Evolutionary conservation across 2,888 invertebrate species (phyloP), one percentile per base, ranked within the genome.

Genomic region (Sturmia bella): DNA sequence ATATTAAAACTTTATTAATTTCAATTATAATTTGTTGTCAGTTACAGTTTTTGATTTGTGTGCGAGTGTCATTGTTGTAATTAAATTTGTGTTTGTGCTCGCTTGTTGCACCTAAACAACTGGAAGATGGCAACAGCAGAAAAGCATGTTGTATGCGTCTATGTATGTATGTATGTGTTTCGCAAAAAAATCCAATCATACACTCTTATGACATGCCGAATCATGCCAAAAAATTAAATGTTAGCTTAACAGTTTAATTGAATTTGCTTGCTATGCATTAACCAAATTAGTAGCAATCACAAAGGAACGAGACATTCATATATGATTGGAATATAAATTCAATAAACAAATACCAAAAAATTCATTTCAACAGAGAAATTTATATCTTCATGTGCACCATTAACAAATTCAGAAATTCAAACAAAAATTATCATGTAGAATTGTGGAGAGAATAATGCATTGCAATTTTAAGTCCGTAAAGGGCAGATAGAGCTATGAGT

Each of bases 1-100:
- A 24, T 15, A 59, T 59, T 59, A 45, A 57, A 72, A 50, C 59
- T 72, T 50, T 61, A 72, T 72, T 61, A 72, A 59, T 50, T 24
- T 70, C 70, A 70, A 70, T 70, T 70, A 59, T 59, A 59, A 59
- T 50, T 59, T 72, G 45, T 37, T 59, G 50, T 72, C 59, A 59
- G 70, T 50, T 59, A 59, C 39, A 72, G 39, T 69, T 48, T 48
- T 4, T 19, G 59, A 50, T 48, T 11, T 57, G 45, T n/a, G 37
- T 37, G 2, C 0, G 11, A 48, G 69, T 9, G 39, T 12, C 32
- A 54, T 54, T 54, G 41, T 32, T 68, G 54, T 43, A 68, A 54
- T 68, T 54, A 52, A 41, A 52, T 43, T 17, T 41, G 2, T 17
- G 17, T 27, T 19, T 15, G 24, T 32, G 27, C 24, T 1, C 13